These are phyloP conservation scores for Pachypeltis micranthus DNA, from an alignment of 1,140 invertebrate species.

Conservation along the genomic window DNA sequence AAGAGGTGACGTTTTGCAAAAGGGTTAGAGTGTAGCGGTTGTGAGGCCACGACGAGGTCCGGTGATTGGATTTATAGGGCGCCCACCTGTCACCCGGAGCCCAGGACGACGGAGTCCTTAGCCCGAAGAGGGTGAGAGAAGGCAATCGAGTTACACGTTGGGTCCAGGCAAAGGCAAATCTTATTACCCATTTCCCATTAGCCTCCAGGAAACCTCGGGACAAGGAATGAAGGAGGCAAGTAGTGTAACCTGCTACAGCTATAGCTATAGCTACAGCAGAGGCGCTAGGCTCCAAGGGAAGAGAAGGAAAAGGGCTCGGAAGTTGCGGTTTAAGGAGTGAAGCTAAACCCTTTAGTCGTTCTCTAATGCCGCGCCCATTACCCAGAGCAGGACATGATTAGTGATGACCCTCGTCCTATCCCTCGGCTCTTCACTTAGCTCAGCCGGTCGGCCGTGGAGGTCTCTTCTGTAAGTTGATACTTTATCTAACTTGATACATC, in stretches of 20 bases:
- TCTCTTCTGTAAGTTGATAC: too few species aligned
- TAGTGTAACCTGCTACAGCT: too few species aligned
- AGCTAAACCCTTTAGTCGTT: constrained; percentile 8
- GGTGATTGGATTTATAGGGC: constrained; percentile 8
- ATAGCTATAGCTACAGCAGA: too few species aligned
- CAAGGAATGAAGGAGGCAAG: not conserved
- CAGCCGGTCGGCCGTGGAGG: too few species aligned
- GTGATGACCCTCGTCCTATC: constrained; percentile 6
- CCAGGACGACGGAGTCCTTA: constrained; percentile 2
- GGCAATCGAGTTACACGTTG: constrained; percentile 3
- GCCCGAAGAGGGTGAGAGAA: not conserved
- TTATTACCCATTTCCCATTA: constrained; percentile 8
- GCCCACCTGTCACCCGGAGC: constrained; percentile 2
- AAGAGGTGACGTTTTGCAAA: constrained; percentile 9
- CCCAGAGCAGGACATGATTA: constrained; percentile 7
- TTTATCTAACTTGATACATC: too few species aligned
- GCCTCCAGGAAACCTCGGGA: too few species aligned
- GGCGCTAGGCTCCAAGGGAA: not conserved
- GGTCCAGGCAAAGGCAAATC: constrained; percentile 2
- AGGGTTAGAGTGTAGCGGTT: not conserved
- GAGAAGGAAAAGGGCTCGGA: not conserved
- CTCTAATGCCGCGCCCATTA: constrained; percentile 3
- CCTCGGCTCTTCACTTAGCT: too few species aligned
- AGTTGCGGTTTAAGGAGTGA: constrained; percentile 7
- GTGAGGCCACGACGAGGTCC: not conserved